A percentile compares a stretch with the other conserved stretches of the same genome.
phyloP scores from a whole-genome alignment of 2,113 vertebrate species.

The Mirza zaza region DNA sequence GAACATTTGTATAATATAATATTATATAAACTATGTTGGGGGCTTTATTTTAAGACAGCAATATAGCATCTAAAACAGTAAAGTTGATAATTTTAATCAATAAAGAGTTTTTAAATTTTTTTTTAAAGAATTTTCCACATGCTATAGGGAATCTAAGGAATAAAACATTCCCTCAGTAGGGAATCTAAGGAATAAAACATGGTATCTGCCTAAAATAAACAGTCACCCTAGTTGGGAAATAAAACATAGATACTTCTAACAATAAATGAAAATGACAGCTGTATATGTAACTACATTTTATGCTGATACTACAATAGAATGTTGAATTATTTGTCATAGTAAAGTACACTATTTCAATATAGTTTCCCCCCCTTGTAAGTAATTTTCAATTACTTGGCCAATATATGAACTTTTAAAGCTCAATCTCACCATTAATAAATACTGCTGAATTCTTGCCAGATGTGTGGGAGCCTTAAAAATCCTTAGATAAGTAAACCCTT shows the following conservation, averaged over 20 bases:
- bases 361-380: not conserved
- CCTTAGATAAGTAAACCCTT: not conserved
- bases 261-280: slow-evolving; percentile 57
- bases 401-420: slow-evolving; percentile 40
- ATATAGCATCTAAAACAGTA: not conserved
- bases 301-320: slow-evolving; percentile 19
- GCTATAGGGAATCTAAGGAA: slow-evolving; percentile 8
- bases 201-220: slow-evolving; percentile 36
- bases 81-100: not conserved
- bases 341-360: not conserved
- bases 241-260: slow-evolving; percentile 43
- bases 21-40: not conserved
- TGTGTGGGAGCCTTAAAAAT: not conserved
- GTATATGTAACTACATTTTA: slow-evolving; percentile 35
- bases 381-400: slow-evolving; percentile 30
- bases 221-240: slow-evolving; percentile 21
- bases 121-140: not conserved
- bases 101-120: not conserved
- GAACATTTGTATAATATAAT: slow-evolving; percentile 41
- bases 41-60: not conserved
- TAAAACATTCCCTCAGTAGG: not conserved
- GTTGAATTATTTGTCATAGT: slow-evolving; percentile 40
- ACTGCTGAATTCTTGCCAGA: slow-evolving; percentile 39
- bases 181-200: slow-evolving; percentile 38
- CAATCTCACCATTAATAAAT: slow-evolving; percentile 14